These are phyloP conservation scores for Teleopsis dalmanni DNA, from an alignment of 1,140 invertebrate genomes.

Conservation along the genomic window DNA sequence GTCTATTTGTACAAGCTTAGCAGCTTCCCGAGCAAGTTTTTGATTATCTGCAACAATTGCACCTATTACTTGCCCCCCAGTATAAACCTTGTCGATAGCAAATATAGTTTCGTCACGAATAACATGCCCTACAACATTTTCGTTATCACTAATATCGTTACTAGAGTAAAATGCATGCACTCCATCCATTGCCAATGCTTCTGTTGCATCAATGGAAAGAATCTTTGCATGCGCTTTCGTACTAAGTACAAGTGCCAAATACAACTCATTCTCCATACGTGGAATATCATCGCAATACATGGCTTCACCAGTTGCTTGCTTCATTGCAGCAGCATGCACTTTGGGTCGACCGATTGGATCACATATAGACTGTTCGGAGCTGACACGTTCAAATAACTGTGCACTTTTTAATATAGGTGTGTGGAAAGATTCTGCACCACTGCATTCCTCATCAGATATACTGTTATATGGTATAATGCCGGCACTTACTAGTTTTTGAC, in stretches of 20 bases:
- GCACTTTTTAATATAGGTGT: constrained; percentile 59
- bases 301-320: constrained; percentile 89
- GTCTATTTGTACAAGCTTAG: constrained; percentile 61
- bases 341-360: constrained; percentile 80
- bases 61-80: constrained; percentile 71
- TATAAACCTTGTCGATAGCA: constrained; percentile 58
- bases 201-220: constrained; percentile 59
- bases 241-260: constrained; percentile 69
- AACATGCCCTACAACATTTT: constrained; percentile 59
- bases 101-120: constrained; percentile 75
- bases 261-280: constrained; percentile 61
- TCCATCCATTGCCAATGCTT: constrained; percentile 64
- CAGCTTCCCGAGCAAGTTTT: constrained; percentile 63
- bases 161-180: constrained; percentile 67
- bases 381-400: constrained; percentile 70
- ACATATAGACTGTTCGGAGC: constrained; percentile 50
- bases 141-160: constrained; percentile 57
- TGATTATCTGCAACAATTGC: constrained; percentile 69
- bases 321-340: constrained; percentile 71
- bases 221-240: constrained; percentile 75
- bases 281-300: constrained; percentile 88
- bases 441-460: constrained; percentile 41
- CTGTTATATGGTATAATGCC: constrained; percentile 41
- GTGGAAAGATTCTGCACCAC: constrained; percentile 57
- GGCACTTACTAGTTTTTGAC: constrained; percentile 49